Evolutionary conservation across 1,140 invertebrate genomes (phyloP).

Genomic region (Zaprionus nigranus): DNA sequence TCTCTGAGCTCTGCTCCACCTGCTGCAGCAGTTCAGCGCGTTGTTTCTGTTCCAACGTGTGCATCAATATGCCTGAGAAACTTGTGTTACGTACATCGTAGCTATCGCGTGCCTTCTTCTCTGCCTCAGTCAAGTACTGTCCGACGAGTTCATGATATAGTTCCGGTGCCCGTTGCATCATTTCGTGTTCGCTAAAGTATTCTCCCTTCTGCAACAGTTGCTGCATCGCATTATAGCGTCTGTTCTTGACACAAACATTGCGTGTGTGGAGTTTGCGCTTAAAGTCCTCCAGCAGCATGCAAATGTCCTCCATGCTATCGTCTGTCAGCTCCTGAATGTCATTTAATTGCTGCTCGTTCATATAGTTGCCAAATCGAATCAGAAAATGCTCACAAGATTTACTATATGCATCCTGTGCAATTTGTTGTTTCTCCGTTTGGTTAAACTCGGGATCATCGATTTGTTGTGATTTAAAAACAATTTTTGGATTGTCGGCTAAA

Average conservation of each 20-base stretch:
- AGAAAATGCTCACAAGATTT: conserved; percentile 90
- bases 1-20: conserved; percentile 53
- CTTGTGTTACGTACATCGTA: conserved; percentile 87
- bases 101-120: conserved; percentile 88
- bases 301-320: conserved; percentile 86
- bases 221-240: conserved; percentile 93
- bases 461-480: conserved; percentile 92
- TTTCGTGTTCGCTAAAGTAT: conserved; percentile 96
- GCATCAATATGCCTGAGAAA: conserved; percentile 89
- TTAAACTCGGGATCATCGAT: conserved; percentile 90
- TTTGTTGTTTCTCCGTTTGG: conserved; percentile 88
- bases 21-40: conserved; percentile 86
- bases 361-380: conserved; percentile 90
- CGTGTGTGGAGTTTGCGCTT: conserved; percentile 85
- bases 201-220: conserved; percentile 89
- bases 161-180: conserved; percentile 95
- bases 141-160: conserved; percentile 95
- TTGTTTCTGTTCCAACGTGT: conserved; percentile 88
- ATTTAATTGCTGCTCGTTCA: conserved; percentile 88
- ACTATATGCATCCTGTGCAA: conserved; percentile 88
- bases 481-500: conserved; percentile 76
- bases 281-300: conserved; percentile 87
- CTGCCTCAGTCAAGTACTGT: conserved; percentile 91
- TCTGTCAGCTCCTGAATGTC: conserved; percentile 87
- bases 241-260: conserved; percentile 89